Evolutionary conservation across 2,113 vertebrate genomes (phyloP).

Genomic region (Myodes glareolus): DNA sequence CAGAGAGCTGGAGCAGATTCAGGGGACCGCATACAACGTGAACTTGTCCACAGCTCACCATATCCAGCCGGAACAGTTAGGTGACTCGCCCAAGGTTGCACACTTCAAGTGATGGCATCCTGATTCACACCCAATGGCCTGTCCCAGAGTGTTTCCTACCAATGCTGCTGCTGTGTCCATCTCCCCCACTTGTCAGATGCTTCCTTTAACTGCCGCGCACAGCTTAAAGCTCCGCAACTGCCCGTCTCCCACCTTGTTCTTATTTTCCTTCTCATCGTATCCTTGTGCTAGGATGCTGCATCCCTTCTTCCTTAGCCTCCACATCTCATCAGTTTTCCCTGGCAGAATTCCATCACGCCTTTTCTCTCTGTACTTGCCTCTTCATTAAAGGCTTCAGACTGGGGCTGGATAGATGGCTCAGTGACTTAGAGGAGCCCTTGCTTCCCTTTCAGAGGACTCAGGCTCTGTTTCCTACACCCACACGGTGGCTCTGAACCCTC

Average conservation of each 20-base stretch:
- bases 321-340: not conserved
- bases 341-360: not conserved
- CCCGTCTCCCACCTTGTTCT: not conserved
- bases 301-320: not conserved
- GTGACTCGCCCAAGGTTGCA: not conserved
- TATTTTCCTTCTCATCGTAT: not conserved
- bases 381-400: not conserved
- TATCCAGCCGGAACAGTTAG: not conserved
- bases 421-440: not conserved
- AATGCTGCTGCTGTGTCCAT: not conserved
- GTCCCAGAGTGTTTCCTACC: not conserved
- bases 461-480: not conserved
- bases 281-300: not conserved
- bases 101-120: not conserved
- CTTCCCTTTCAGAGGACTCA: not conserved
- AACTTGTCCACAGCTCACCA: not conserved
- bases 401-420: not conserved
- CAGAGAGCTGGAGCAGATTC: not conserved
- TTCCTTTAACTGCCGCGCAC: not conserved
- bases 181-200: rapidly evolving
- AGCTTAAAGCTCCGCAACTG: not conserved
- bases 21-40: not conserved
- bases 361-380: not conserved
- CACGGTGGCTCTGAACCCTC: not conserved
- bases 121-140: not conserved